Percentiles rank a stretch among this genome's conserved stretches.
These are phyloP conservation scores for Hypotaenidia okinawae DNA, from an alignment of 2,797 vertebrate species.

Conservation along the genomic window DNA sequence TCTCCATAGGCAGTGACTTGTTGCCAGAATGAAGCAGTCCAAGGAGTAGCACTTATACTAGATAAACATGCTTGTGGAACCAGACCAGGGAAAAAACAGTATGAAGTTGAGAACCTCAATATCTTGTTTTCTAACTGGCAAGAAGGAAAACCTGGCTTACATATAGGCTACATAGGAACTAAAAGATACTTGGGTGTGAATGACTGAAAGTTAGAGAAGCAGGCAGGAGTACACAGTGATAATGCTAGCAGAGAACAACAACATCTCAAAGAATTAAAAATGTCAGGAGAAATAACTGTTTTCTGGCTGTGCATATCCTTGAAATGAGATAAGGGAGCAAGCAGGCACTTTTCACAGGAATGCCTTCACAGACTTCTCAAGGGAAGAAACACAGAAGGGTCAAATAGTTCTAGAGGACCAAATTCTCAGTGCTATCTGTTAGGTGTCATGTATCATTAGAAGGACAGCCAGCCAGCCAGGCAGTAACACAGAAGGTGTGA, in stretches of 20 bases:
- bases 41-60: not conserved
- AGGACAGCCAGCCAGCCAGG: accelerated
- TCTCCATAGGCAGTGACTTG: not conserved
- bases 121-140: not conserved
- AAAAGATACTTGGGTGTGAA: not conserved
- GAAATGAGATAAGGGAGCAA: not conserved
- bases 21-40: not conserved
- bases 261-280: not conserved
- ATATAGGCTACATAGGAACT: not conserved
- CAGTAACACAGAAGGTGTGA: not conserved
- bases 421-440: accelerated
- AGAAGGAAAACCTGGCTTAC: not conserved
- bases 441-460: not conserved
- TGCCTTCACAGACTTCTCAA: not conserved
- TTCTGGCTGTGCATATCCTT: not conserved
- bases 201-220: not conserved
- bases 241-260: not conserved
- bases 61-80: not conserved
- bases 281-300: not conserved
- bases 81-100: not conserved
- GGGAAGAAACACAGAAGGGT: not conserved
- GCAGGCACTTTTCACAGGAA: not conserved
- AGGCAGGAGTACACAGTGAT: not conserved
- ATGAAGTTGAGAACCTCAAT: not conserved
- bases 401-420: not conserved